Evolutionary conservation across 1,140 invertebrate species (phyloP).

Genomic region (Macrobrachium nipponense): DNA sequence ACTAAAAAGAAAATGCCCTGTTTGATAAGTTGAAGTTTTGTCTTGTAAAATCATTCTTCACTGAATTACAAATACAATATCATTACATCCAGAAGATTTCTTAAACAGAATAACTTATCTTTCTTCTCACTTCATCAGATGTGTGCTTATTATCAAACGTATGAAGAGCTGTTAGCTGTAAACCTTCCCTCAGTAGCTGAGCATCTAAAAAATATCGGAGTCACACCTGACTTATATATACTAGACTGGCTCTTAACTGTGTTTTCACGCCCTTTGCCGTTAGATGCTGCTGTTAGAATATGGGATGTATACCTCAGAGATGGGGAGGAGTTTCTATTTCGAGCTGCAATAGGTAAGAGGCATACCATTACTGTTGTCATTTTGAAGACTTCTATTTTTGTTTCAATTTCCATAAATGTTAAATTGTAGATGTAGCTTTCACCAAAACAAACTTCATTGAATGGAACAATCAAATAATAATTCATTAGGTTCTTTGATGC

Average conservation of each 20-base stretch:
- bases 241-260: constrained; percentile 92
- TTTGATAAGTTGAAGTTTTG: no score
- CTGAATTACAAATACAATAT: neutral
- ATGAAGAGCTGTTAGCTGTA: constrained; percentile 79
- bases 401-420: no score
- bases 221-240: constrained; percentile 87
- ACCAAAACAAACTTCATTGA: no score
- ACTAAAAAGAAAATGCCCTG: no score
- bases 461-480: no score
- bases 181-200: constrained; percentile 80
- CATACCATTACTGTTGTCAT: neutral
- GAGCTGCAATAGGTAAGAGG: constrained; percentile 81
- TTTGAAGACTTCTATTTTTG: no score
- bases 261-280: constrained; percentile 79
- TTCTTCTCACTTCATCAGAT: constrained; percentile 73
- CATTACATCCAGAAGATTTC: neutral
- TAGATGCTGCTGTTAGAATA: constrained; percentile 86
- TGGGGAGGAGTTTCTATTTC: constrained; percentile 89
- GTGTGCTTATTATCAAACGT: constrained; percentile 85
- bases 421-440: no score
- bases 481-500: no score
- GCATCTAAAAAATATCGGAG: constrained; percentile 76
- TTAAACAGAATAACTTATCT: constrained; percentile 5
- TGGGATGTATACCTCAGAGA: constrained; percentile 92
- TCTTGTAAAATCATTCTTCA: neutral